Base-by-base conservation (phyloP, 1,140 invertebrate genomes). In the Archegozetes longisetosus region DNA sequence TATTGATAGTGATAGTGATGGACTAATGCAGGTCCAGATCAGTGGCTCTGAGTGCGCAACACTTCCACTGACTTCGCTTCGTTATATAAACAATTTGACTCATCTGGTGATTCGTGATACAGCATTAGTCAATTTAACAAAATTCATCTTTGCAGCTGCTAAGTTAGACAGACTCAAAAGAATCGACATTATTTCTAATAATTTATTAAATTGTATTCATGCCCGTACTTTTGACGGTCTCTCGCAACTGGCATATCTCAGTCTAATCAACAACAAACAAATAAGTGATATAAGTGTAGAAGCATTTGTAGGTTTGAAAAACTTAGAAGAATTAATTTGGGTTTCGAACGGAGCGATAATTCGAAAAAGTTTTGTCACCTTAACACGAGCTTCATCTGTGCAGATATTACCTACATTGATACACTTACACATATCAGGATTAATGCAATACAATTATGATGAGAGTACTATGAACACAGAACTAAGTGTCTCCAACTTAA, bases 91-190 rank as follows among this genome's bases (percentile, higher is more conserved):
- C 3, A 62, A 62, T 27, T 47, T 62, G 13, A 52, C 55, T 1
- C 55, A 58, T 53, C 55, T 62, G 2, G 50, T 62, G n/a, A 26
- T 62, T 17, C n/a, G 49, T 29, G n/a, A 49, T 13, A 62, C 61
- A 20, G 54, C 60, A 2, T 23, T 62, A 0, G 4, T 1, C 13
- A 25, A 25, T 14, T 24, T 62, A 24, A 29, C 20, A 13, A 53
- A 54, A 28, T 53, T 53, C 48, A 14, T 55, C 4, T 62, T 62
- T 52, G 54, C 48, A 22, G 46, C 25, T 1, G 20, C 28, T 13
- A 14, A 28, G 4, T 27, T 62, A 22, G 27, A 32, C 22, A 47
- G 46, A 51, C 17, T 62, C 3, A 27, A 48, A 20, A 20, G 55
- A 12, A 23, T 62, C 2, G 55, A 62, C 52, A 14, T 62, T 0